phyloP scores from a whole-genome alignment of 2,113 vertebrate genomes.

The Agelaius phoeniceus region DNA sequence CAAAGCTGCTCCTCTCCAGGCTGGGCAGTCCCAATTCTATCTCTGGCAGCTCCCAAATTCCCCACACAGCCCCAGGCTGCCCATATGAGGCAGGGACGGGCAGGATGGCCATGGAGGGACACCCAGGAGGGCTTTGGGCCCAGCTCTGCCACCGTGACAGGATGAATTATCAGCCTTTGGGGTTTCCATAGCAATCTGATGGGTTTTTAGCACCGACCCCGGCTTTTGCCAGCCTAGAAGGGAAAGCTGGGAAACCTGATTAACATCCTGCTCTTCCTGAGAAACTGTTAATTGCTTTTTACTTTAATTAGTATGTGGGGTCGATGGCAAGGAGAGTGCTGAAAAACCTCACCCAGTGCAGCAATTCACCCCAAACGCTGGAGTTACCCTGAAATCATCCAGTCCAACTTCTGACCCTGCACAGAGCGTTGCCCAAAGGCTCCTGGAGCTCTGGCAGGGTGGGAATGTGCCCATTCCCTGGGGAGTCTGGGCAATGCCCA shows the following conservation, averaged over 20 bases:
- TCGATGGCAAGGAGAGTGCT: neutral
- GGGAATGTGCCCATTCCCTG: neutral
- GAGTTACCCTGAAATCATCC: neutral
- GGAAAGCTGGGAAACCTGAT: neutral
- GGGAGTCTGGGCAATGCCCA: neutral
- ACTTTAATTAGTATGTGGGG: neutral
- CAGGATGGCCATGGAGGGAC: fast-evolving
- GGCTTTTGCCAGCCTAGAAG: neutral
- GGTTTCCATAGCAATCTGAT: neutral
- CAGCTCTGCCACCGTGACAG: fast-evolving
- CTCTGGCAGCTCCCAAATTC: neutral
- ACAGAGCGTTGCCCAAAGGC: fast-evolving
- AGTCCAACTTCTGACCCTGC: neutral
- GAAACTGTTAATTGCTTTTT: neutral
- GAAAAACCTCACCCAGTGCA: neutral
- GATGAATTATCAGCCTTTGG: neutral
- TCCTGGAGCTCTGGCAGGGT: neutral
- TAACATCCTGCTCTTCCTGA: neutral
- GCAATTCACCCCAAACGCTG: fast-evolving
- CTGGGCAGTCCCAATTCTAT: neutral
- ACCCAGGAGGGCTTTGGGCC: neutral
- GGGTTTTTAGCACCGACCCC: neutral
- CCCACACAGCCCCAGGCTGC: neutral
- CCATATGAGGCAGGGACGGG: neutral
- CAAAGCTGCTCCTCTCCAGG: neutral